Conservation (phyloP, 2,113 vertebrate species). For the Entelurus aequoreus region DNA sequence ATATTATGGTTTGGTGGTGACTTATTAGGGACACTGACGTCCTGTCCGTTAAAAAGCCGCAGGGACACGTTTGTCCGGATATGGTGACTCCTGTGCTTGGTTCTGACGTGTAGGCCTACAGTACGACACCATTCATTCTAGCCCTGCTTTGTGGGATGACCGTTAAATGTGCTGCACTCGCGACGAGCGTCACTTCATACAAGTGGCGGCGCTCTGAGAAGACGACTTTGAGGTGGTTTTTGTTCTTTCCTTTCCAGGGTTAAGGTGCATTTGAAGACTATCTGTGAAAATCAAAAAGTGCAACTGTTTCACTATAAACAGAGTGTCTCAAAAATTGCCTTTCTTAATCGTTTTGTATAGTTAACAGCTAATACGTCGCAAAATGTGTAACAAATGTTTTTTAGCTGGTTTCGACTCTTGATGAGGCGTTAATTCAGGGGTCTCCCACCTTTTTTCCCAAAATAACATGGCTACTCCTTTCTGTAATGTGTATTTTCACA, state of each 20-base stretch:
- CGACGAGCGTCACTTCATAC: conserved; percentile 19
- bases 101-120: conserved; percentile 25
- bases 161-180: conserved; percentile 35
- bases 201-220: conserved; percentile 27
- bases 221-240: conserved; percentile 10
- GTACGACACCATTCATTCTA: conserved; percentile 45
- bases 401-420: too few species aligned
- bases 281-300: too few species aligned
- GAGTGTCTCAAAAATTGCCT: too few species aligned
- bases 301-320: too few species aligned
- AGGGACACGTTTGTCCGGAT: conserved; percentile 45
- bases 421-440: too few species aligned
- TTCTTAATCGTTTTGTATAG: too few species aligned
- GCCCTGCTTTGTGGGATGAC: conserved; percentile 57
- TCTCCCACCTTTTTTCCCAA: too few species aligned
- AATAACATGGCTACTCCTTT: too few species aligned
- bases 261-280: neutral
- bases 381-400: too few species aligned
- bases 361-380: too few species aligned
- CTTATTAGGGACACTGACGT: conserved; percentile 46
- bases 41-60: conserved; percentile 54
- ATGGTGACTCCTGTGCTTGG: conserved; percentile 56
- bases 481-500: too few species aligned
- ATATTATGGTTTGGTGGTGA: conserved; percentile 69
- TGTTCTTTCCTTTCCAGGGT: neutral